Evolutionary conservation across 2,797 vertebrate species (phyloP), one percentile per base, ranked within the genome.

Genomic region (Clamator glandarius): DNA sequence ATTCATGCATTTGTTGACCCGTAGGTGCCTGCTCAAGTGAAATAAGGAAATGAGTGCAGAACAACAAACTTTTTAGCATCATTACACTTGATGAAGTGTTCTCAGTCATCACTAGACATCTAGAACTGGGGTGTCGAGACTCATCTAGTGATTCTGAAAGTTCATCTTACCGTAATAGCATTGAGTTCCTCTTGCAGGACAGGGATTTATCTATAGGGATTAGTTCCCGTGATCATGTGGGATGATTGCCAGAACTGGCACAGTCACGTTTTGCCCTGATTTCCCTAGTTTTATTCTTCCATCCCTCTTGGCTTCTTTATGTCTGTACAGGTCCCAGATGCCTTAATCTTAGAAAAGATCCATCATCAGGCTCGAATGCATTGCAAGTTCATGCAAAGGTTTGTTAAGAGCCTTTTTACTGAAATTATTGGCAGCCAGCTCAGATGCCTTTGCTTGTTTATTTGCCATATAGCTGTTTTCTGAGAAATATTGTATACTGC

Each of bases 211-310:
- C 42, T 44, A 44, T 12, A 42, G 42, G 42, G 18, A 44, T 44
- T 61, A 70, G 31, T 57, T 82, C 25, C 31, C 11, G 8, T 26
- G 21, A 15, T 54, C 1, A 14, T 15, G 12, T 68, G n/a, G 15
- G 9, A 69, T 12, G 14, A n/a, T 5, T 86, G 58, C 6, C 59
- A 69, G 51, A 76, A 61, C 15, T 26, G 50, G 9, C 8, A 19
- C 3, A 64, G 15, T 2, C 24, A 10, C 23, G 14, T 28, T 50
- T 5, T 87, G 36, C 3, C 10, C 4, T 3, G 9, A 0, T 35
- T 67, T 28, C 8, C 5, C 9, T 70, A 9, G 8, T 72, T 87
- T 41, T 6, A 33, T 81, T 76, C 17, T 69, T 72, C 26, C 12
- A 69, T 2, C 2, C 1, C 3, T 62, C 72, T 51, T 50, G 42